Conservation (phyloP, 1,140 invertebrate species). For the Dendrolimus kikuchii region DNA sequence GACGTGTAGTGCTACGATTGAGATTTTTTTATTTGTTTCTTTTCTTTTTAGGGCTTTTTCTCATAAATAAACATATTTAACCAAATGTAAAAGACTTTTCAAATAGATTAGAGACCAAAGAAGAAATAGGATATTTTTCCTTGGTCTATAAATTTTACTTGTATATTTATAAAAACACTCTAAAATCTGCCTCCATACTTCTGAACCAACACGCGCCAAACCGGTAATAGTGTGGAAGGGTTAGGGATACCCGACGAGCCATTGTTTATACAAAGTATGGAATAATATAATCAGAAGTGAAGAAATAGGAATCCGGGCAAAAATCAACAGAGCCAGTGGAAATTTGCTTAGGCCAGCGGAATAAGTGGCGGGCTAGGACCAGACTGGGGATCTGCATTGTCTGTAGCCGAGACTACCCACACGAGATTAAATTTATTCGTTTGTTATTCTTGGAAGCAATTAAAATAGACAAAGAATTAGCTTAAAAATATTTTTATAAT, state of each 20-base stretch:
- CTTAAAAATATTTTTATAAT: too few relatives aligned
- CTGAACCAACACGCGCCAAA: slow-evolving; percentile 23
- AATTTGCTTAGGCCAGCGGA: slow-evolving; percentile 71
- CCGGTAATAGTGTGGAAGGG: slow-evolving; percentile 63
- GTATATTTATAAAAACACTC: too few relatives aligned
- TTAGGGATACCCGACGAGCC: slow-evolving; percentile 31
- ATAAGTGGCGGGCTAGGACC: slow-evolving; percentile 40
- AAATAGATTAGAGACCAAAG: too few relatives aligned
- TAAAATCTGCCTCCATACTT: slow-evolving; percentile 35
- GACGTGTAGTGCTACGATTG: too few relatives aligned
- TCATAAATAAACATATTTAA: too few relatives aligned
- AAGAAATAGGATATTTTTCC: too few relatives aligned
- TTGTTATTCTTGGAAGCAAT: too few relatives aligned
- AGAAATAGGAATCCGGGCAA: slow-evolving; percentile 68
- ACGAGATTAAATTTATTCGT: not conserved
- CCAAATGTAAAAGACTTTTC: too few relatives aligned
- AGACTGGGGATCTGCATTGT: slow-evolving; percentile 27
- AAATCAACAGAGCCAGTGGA: slow-evolving; percentile 64
- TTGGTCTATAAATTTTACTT: too few relatives aligned
- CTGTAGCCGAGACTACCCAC: slow-evolving; percentile 15
- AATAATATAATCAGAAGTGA: slow-evolving; percentile 71
- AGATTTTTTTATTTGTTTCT: too few relatives aligned
- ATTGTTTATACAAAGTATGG: slow-evolving; percentile 70
- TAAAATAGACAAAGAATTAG: too few relatives aligned
- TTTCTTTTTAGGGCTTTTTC: too few relatives aligned